Evolutionary conservation across 2,888 invertebrate species (phyloP), one percentile per base, ranked within the genome.

Genomic region (Serripes groenlandicus): DNA sequence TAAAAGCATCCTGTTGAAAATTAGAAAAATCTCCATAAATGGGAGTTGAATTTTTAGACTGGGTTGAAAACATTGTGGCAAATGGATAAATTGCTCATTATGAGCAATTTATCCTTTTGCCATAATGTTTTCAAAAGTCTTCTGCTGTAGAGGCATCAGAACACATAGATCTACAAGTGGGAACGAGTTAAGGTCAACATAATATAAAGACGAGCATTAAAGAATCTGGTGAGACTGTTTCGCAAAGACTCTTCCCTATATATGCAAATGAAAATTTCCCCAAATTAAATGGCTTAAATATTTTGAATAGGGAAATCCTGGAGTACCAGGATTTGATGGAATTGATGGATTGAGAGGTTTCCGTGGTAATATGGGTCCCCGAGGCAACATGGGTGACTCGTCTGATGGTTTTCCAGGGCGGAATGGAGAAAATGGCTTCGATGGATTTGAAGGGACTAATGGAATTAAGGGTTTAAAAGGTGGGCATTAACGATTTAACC

Each of bases 311-410:
- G 95, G 95, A 86, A 82, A 87, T 37, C 89, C 90, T 28, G 94
- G 94, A 60, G 76, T 86, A 28, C 92, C 93, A 49, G 95, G 95
- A 75, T 88, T 86, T 9, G 83, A 82, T 68, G 92, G 92, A 21
- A 49, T 88, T 9, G 81, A 84, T 75, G 92, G 92, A 28, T 54
- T 73, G 3, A 86, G 82, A 34, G 92, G 92, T 71, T 76, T 82
- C 7, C 78, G 75, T n/a, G 92, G 91, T 4, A 49, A 69, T 11
- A 71, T 75, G 37, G 92, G 93, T n/a, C 52, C 75, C 5, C 79
- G 83, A 23, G 89, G 89, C 0, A 74, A 81, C 54, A 70, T 72
- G 58, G 89, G 89, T 71, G 83, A 86, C 66, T 79, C 68, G 30
- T 56, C 56, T 0, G 81, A 83, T 32, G 86, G 86, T 18, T 9